phyloP scores from a whole-genome alignment of 2,888 invertebrate species.

The Leucophora obtusa region DNA sequence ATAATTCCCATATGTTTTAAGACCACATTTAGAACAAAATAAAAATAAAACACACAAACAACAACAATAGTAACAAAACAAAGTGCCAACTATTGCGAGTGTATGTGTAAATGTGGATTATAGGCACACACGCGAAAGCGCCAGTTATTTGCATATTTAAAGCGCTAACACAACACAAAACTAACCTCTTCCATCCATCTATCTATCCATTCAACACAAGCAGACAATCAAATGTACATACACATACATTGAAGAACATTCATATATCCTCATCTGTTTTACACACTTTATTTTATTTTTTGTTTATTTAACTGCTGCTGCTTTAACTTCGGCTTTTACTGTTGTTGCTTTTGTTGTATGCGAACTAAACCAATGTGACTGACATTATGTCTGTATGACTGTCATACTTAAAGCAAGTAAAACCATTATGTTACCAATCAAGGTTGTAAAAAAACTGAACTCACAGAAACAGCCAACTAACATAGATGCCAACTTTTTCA shows the following conservation, averaged over 20 bases:
- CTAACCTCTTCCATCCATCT: constrained; percentile 38
- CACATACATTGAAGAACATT: constrained; percentile 1
- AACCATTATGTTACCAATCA: constrained; percentile 62
- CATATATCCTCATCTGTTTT: constrained; percentile 31
- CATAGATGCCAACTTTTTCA: too few relatives aligned
- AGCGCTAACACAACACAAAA: constrained; percentile 48
- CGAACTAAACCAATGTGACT: constrained; percentile 36
- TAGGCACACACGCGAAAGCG: constrained; percentile 28
- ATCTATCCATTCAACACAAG: background rate
- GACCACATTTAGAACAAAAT: constrained; percentile 40
- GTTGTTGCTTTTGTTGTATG: constrained; percentile 12
- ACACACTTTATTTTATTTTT: constrained; percentile 18
- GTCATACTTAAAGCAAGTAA: constrained; percentile 57
- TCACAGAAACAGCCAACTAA: background rate
- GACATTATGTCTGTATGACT: constrained; percentile 47
- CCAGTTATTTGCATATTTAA: constrained; percentile 61
- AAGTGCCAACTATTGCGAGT: background rate
- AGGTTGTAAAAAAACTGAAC: constrained; percentile 45
- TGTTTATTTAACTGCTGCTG: constrained; percentile 12
- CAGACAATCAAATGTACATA: constrained; percentile 9
- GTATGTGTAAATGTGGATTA: constrained; percentile 25
- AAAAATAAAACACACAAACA: background rate
- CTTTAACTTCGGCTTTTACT: background rate
- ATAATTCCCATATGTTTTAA: constrained; percentile 47
- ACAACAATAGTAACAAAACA: constrained; percentile 8